phyloP scores from a whole-genome alignment of 2,797 vertebrate genomes.

The Danionella dracula region DNA sequence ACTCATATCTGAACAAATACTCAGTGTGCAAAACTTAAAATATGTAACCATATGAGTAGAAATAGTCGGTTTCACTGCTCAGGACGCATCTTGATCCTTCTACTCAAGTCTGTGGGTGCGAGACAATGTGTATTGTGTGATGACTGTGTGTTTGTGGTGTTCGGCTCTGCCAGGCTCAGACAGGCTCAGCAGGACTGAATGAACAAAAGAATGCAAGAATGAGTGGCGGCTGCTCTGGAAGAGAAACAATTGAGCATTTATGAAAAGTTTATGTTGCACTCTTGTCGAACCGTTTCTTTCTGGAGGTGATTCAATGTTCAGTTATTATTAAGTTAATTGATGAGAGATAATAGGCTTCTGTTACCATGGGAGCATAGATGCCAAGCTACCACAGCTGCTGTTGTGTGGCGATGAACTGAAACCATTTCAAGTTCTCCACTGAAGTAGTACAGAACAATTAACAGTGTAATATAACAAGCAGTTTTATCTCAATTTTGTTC shows the following conservation, averaged over 20 bases:
- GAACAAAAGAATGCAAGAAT: neutral
- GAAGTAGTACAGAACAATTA: too few relatives aligned
- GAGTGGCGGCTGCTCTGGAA: neutral
- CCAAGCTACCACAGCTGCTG: neutral
- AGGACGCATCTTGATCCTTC: too few relatives aligned
- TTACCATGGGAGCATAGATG: neutral
- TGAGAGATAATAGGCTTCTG: neutral
- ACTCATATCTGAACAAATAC: too few relatives aligned
- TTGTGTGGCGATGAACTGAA: neutral
- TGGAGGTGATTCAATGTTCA: neutral
- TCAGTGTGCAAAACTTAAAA: too few relatives aligned
- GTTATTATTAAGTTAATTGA: neutral
- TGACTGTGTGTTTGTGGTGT: constrained; percentile 1
- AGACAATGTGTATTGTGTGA: constrained; percentile 23
- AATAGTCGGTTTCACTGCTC: too few relatives aligned
- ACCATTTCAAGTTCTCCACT: neutral
- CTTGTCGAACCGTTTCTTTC: neutral
- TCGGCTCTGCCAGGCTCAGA: constrained; percentile 3
- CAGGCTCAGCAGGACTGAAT: constrained; percentile 2
- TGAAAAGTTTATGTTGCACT: neutral
- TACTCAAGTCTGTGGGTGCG: neutral
- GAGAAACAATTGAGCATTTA: constrained; percentile 1
- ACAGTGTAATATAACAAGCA: too few relatives aligned
- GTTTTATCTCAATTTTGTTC: too few relatives aligned
- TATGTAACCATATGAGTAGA: too few relatives aligned